Evolutionary conservation across 2,797 vertebrate species (phyloP).

Genomic region (Xenops minutus): DNA sequence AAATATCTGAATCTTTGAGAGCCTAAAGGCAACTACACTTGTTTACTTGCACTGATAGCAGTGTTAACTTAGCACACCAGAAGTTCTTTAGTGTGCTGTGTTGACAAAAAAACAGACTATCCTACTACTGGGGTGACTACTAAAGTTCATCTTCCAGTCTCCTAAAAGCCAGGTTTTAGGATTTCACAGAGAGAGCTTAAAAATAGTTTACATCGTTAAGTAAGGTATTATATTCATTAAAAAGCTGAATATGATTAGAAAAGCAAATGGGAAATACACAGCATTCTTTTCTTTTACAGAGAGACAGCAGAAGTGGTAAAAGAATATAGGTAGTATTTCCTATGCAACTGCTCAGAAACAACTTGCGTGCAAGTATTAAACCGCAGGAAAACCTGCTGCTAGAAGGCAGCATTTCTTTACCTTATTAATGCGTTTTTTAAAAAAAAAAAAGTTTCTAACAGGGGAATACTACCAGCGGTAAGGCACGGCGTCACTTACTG

Average conservation of each 20-base stretch:
- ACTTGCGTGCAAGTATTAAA: neutral
- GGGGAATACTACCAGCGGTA: rapidly evolving
- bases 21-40: neutral
- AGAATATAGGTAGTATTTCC: neutral
- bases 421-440: neutral
- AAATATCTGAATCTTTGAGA: rapidly evolving
- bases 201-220: neutral
- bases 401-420: neutral
- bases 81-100: neutral
- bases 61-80: neutral
- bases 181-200: neutral
- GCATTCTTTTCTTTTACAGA: neutral
- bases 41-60: neutral
- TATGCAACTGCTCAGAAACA: neutral
- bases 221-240: neutral
- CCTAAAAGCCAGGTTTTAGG: neutral
- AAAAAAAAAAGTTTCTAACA: neutral
- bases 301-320: neutral
- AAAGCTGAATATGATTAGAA: neutral
- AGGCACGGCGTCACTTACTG: neutral
- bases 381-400: neutral
- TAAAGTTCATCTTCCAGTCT: neutral
- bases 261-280: neutral
- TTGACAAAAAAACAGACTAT: neutral
- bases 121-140: neutral